phyloP scores from a whole-genome alignment of 2,888 invertebrate species.

The Drosophila rellima region DNA sequence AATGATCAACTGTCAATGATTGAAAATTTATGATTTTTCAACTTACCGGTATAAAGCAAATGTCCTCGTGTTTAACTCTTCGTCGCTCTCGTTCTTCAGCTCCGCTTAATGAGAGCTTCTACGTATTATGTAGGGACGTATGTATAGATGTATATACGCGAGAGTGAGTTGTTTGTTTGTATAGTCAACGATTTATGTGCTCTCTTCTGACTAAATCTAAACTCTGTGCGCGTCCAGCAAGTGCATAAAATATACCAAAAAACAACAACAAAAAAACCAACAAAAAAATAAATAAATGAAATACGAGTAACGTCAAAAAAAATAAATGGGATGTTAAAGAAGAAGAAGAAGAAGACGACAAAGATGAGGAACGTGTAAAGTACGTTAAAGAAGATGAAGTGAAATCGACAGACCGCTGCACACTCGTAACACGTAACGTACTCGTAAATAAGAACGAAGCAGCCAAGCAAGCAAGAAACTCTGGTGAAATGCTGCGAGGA shows the following conservation, averaged over 20 bases:
- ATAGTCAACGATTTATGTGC: slow-evolving; percentile 42
- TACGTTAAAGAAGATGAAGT: slow-evolving; percentile 54
- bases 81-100: slow-evolving; percentile 26
- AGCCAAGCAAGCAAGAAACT: slow-evolving; percentile 29
- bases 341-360: slow-evolving; percentile 11
- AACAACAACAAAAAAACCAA: slow-evolving; percentile 29
- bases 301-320: slow-evolving; percentile 23
- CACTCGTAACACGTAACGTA: slow-evolving; percentile 59
- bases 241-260: slow-evolving; percentile 45
- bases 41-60: slow-evolving; percentile 59
- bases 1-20: too few species aligned
- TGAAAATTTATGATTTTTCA: too few species aligned
- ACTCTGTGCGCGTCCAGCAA: slow-evolving; percentile 28
- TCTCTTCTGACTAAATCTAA: slow-evolving; percentile 33
- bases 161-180: slow-evolving; percentile 20
- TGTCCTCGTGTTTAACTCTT: slow-evolving; percentile 46
- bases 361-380: slow-evolving; percentile 37
- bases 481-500: slow-evolving; percentile 30
- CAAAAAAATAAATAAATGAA: slow-evolving; percentile 41
- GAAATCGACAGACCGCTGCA: slow-evolving; percentile 68
- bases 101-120: slow-evolving; percentile 40
- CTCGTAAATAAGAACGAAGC: slow-evolving; percentile 57
- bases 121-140: slow-evolving; percentile 17
- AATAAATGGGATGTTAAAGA: slow-evolving; percentile 17
- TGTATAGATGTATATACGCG: neutral